These are phyloP conservation scores for Pandion haliaetus DNA, from an alignment of 2,113 vertebrate genomes.

Conservation along the genomic window DNA sequence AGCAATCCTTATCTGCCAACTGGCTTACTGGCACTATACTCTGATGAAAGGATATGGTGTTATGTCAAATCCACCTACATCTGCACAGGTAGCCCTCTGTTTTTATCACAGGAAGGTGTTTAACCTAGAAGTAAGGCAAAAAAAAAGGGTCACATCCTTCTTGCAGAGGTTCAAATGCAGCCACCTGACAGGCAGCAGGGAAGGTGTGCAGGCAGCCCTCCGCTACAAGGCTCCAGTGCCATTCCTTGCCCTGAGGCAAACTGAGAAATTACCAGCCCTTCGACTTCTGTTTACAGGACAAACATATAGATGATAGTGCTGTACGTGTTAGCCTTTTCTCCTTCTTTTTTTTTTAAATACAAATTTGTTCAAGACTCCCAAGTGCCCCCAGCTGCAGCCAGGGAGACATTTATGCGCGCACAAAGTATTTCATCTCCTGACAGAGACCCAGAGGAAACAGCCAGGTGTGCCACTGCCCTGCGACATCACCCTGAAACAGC, in stretches of 20 bases:
- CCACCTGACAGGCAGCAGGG: neutral
- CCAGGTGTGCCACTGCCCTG: neutral
- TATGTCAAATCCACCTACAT: no score
- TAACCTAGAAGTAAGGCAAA: neutral
- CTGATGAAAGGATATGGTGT: no score
- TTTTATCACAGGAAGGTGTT: neutral
- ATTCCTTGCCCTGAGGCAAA: neutral
- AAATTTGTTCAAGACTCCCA: neutral
- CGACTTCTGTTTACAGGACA: neutral
- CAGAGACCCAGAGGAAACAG: neutral
- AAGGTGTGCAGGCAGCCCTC: neutral
- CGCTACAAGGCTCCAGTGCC: neutral
- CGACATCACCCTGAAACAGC: neutral
- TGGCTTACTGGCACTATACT: neutral
- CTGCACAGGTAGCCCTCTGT: neutral
- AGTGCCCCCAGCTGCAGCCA: neutral
- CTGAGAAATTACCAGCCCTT: neutral
- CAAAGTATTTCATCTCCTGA: neutral
- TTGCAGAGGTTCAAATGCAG: neutral
- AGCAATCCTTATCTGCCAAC: neutral
- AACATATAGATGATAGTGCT: neutral
- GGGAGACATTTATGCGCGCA: neutral
- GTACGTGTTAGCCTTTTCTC: neutral
- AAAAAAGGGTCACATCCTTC: neutral
- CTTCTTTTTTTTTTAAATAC: neutral